A percentile compares a stretch with the other conserved stretches of the same genome.
Conservation (phyloP, 2,888 invertebrate genomes). For the Drosophila macrospina region DNA sequence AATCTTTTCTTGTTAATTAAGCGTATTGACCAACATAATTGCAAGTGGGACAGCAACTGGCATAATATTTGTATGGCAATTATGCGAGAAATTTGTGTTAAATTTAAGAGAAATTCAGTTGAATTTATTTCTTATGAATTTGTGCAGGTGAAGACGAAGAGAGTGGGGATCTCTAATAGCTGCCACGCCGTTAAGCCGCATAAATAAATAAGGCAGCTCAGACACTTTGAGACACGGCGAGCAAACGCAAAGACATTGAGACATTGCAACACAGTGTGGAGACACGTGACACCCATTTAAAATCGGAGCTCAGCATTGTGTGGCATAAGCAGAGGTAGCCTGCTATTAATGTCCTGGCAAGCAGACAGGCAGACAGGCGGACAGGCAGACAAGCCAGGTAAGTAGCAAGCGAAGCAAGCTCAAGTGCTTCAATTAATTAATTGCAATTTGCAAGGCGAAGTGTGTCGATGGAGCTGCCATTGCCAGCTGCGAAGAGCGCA, state of each 20-base stretch:
- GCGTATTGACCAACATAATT: constrained; percentile 45
- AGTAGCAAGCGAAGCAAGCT: constrained; percentile 47
- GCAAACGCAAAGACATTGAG: constrained; percentile 36
- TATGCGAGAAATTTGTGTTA: constrained; percentile 9
- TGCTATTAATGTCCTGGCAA: constrained; percentile 51
- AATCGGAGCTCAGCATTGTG: constrained; percentile 42
- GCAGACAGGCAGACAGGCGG: background rate
- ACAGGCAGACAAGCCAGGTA: constrained; percentile 5
- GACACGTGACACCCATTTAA: constrained; percentile 72
- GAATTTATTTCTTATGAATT: constrained; percentile 2
- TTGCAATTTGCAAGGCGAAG: constrained; percentile 72
- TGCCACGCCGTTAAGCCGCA: constrained; percentile 44
- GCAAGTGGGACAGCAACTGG: constrained; percentile 1
- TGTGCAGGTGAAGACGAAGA: constrained; percentile 24
- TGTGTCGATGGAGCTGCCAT: constrained; percentile 62
- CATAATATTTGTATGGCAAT: constrained; percentile 40
- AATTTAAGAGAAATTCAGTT: constrained; percentile 11
- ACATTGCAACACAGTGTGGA: constrained; percentile 25
- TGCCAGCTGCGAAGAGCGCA: constrained; percentile 56
- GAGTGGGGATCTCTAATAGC: constrained; percentile 37
- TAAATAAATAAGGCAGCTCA: constrained; percentile 60
- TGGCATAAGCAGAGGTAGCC: background rate
- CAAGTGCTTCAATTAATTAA: constrained; percentile 78
- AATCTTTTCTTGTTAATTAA: constrained; percentile 29
- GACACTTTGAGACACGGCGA: constrained; percentile 28